Evolutionary conservation across 2,888 invertebrate genomes (phyloP).

Genomic region (Drosophila nr. fundita): DNA sequence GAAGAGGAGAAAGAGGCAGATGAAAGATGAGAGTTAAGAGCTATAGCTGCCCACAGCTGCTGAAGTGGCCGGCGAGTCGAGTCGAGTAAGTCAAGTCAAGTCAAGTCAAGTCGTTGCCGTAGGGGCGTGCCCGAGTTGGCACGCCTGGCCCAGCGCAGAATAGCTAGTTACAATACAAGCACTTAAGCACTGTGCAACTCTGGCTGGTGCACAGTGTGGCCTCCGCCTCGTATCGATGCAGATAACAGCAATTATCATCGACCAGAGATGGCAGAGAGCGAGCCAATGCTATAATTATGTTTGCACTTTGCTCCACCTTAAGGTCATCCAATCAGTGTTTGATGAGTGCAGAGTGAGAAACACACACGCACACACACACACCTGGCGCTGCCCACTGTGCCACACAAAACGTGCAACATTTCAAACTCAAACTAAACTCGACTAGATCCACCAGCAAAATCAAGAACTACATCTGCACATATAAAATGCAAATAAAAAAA

Average conservation of each 20-base stretch:
- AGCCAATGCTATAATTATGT: slow-evolving; percentile 36
- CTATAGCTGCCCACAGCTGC: slow-evolving; percentile 43
- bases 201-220: slow-evolving; percentile 46
- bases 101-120: slow-evolving; percentile 16
- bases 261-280: slow-evolving; percentile 9
- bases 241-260: slow-evolving; percentile 36
- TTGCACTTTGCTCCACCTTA: slow-evolving; percentile 27
- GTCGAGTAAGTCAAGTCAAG: not conserved
- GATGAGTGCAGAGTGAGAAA: slow-evolving; percentile 8
- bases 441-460: slow-evolving; percentile 31
- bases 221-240: slow-evolving; percentile 29
- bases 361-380: not conserved
- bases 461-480: slow-evolving; percentile 65
- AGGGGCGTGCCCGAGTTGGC: slow-evolving; percentile 69
- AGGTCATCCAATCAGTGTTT: slow-evolving; percentile 38
- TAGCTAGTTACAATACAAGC: slow-evolving; percentile 72
- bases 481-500: slow-evolving; percentile 78
- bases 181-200: slow-evolving; percentile 47
- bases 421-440: slow-evolving; percentile 57
- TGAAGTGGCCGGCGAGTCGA: slow-evolving; percentile 40
- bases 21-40: not conserved
- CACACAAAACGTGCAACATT: slow-evolving; percentile 36
- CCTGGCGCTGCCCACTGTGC: slow-evolving; percentile 39
- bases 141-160: slow-evolving; percentile 71
- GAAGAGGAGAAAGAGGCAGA: not conserved